Percentiles rank a stretch among this genome's conserved stretches.
Evolutionary conservation across 1,140 invertebrate species (phyloP).

Genomic region (Cecropterus lyciades): DNA sequence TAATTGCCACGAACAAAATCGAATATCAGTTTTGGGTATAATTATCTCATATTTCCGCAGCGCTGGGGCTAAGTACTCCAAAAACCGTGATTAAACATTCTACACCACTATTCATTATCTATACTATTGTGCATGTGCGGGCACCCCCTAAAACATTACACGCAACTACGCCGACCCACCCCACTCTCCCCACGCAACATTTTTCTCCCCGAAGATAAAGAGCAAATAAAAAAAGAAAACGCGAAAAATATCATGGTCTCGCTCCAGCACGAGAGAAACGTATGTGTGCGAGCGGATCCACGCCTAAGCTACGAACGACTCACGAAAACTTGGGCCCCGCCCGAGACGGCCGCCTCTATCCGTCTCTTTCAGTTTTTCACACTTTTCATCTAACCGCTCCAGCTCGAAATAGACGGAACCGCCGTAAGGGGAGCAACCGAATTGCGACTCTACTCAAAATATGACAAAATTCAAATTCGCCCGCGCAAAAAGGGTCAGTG

Average conservation of each 20-base stretch:
- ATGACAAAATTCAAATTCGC: slow-evolving; percentile 39
- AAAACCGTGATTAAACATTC: slow-evolving; percentile 82
- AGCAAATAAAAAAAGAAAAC: slow-evolving; percentile 84
- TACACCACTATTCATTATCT: slow-evolving; percentile 81
- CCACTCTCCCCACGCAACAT: slow-evolving; percentile 65
- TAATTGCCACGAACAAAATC: slow-evolving; percentile 66
- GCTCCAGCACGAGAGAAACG: slow-evolving; percentile 44
- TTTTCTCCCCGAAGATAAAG: slow-evolving; percentile 81
- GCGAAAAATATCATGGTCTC: slow-evolving; percentile 76
- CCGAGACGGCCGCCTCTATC: slow-evolving; percentile 81
- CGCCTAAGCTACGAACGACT: slow-evolving; percentile 80
- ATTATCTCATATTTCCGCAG: slow-evolving; percentile 74
- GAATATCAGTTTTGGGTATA: slow-evolving; percentile 73
- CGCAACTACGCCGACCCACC: slow-evolving; percentile 60
- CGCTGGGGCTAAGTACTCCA: slow-evolving; percentile 72
- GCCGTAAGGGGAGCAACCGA: background rate
- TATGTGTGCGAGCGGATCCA: slow-evolving; percentile 63
- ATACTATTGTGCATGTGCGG: slow-evolving; percentile 59
- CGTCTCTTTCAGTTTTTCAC: slow-evolving; percentile 83
- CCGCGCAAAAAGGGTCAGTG: slow-evolving; percentile 35
- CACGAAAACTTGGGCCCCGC: slow-evolving; percentile 82
- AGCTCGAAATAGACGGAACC: slow-evolving; percentile 44
- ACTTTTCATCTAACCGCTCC: slow-evolving; percentile 69
- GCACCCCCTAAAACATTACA: slow-evolving; percentile 77
- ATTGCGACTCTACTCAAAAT: slow-evolving; percentile 40